Percentiles rank a stretch among this genome's conserved stretches.
These are phyloP conservation scores for Sinonovacula constricta DNA, from an alignment of 1,140 invertebrate genomes.

Conservation along the genomic window DNA sequence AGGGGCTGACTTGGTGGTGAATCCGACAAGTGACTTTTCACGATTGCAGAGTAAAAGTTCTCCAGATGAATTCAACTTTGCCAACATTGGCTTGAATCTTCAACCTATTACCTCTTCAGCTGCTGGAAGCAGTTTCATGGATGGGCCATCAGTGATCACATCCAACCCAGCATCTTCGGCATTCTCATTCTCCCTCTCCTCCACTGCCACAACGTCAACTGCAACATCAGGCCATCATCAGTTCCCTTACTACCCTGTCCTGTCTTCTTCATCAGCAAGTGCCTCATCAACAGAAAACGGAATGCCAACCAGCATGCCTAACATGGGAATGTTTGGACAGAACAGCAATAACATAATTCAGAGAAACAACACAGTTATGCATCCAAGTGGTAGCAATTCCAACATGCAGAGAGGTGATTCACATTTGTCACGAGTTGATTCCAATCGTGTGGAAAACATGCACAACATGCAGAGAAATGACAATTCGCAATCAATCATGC, in stretches of 20 bases:
- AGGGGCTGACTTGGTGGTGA: slow-evolving; percentile 3
- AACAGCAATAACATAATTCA: slow-evolving; percentile 33
- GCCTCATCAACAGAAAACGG: slow-evolving; percentile 35
- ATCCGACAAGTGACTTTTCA: slow-evolving; percentile 26
- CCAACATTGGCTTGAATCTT: slow-evolving; percentile 70
- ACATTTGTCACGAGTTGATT: slow-evolving; percentile 37
- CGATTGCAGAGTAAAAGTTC: slow-evolving; percentile 56
- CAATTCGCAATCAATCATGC: slow-evolving; percentile 1
- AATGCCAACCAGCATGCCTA: slow-evolving; percentile 32
- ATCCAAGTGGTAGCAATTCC: slow-evolving; percentile 23
- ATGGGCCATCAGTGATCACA: slow-evolving; percentile 49
- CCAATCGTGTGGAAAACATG: not conserved
- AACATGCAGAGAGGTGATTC: slow-evolving; percentile 23
- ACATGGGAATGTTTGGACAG: slow-evolving; percentile 43
- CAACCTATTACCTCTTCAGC: slow-evolving; percentile 59
- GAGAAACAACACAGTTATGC: slow-evolving; percentile 43
- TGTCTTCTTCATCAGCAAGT: slow-evolving; percentile 47
- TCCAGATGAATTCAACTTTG: slow-evolving; percentile 70
- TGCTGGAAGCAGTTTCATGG: slow-evolving; percentile 49
- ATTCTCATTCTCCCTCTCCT: slow-evolving; percentile 58
- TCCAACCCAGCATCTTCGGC: slow-evolving; percentile 54
- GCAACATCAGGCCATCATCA: slow-evolving; percentile 49
- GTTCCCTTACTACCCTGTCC: slow-evolving; percentile 48
- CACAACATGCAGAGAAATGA: slow-evolving; percentile 24
- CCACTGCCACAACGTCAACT: slow-evolving; percentile 54